These are phyloP conservation scores for Calyptomena viridis DNA, from an alignment of 2,113 vertebrate genomes.

Conservation along the genomic window DNA sequence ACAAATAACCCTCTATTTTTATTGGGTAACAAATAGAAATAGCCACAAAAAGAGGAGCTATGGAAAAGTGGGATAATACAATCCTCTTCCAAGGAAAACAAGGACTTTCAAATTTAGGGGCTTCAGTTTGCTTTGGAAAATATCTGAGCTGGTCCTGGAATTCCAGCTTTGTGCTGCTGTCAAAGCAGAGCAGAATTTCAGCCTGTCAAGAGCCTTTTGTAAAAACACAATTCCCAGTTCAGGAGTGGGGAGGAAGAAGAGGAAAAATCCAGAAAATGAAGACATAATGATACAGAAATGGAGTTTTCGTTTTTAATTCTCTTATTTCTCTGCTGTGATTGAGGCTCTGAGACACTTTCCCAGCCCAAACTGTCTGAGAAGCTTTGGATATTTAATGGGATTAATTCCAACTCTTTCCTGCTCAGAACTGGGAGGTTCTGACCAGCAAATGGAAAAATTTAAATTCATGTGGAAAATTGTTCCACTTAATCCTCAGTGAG, in stretches of 20 bases:
- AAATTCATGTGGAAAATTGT: not conserved
- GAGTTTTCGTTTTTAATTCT: not conserved
- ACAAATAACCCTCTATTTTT: too few relatives aligned
- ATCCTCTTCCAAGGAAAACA: not conserved
- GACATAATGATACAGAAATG: not conserved
- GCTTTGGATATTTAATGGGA: not conserved
- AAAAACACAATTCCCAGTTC: conserved; percentile 7
- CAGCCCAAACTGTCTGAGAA: not conserved
- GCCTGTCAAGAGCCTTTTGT: conserved; percentile 25
- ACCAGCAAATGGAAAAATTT: not conserved
- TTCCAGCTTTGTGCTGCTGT: conserved; percentile 22
- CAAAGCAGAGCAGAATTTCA: conserved; percentile 15
- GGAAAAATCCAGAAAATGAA: not conserved
- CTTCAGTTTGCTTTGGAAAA: not conserved
- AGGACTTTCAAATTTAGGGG: not conserved
- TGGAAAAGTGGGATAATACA: not conserved
- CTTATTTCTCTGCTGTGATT: not conserved
- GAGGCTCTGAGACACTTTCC: not conserved
- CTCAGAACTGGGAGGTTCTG: not conserved
- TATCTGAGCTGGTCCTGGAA: not conserved
- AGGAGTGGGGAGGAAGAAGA: not conserved
- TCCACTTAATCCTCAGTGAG: not conserved
- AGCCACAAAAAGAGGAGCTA: not conserved
- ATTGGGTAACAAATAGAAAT: not conserved
- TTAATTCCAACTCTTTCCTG: not conserved